phyloP scores from a whole-genome alignment of 2,797 vertebrate species.

The Centropyge bicolor region DNA sequence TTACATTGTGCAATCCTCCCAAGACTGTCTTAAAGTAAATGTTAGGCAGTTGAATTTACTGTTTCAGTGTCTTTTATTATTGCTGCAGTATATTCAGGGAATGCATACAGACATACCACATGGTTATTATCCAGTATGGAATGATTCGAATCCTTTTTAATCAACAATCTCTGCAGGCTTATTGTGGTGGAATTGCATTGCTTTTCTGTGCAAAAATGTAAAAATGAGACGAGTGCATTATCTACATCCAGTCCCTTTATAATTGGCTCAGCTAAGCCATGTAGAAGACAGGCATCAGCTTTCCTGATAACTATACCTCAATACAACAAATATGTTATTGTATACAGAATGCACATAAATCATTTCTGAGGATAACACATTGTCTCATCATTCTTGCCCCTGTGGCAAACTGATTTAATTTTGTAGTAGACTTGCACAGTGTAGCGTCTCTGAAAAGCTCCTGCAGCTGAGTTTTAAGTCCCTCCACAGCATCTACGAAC shows the following conservation, averaged over 20 bases:
- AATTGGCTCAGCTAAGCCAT: slow-evolving; percentile 43
- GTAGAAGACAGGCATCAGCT: slow-evolving; percentile 14
- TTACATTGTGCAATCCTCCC: background rate
- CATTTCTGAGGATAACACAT: slow-evolving; percentile 23
- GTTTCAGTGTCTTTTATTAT: background rate
- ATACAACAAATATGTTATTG: slow-evolving; percentile 24
- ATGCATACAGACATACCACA: slow-evolving; percentile 19
- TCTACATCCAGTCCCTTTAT: slow-evolving; percentile 34
- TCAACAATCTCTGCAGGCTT: slow-evolving; percentile 15
- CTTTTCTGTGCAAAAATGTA: slow-evolving; percentile 24
- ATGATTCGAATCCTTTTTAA: slow-evolving; percentile 26
- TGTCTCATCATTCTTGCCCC: slow-evolving; percentile 39
- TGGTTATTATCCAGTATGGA: slow-evolving; percentile 3
- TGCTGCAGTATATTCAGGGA: background rate
- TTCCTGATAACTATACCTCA: slow-evolving; percentile 18
- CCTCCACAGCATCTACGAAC: slow-evolving; percentile 24
- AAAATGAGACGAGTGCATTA: slow-evolving; percentile 25
- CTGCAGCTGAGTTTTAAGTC: slow-evolving; percentile 11
- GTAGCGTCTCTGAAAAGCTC: slow-evolving; percentile 21
- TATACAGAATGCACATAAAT: slow-evolving; percentile 23
- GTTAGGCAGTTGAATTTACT: background rate
- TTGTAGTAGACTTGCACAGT: background rate
- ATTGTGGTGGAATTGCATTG: slow-evolving; percentile 29
- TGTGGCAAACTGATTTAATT: slow-evolving; percentile 43
- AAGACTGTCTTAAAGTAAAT: background rate